Conservation (phyloP, 2,113 vertebrate species). For the Dicerorhinus sumatrensis region DNA sequence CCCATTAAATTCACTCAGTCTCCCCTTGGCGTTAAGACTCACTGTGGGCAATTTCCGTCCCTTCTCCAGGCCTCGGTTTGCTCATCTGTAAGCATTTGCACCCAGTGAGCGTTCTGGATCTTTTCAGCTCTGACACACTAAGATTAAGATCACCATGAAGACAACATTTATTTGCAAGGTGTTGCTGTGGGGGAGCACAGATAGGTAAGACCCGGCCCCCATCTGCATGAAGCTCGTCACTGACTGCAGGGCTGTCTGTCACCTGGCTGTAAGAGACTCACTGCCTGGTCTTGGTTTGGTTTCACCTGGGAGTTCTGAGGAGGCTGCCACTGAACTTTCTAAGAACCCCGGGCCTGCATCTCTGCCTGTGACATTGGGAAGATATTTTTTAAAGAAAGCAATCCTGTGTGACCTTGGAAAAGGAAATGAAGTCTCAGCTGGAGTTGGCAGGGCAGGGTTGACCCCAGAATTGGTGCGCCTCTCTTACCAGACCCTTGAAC, state of each 20-base stretch:
- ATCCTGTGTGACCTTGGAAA: conserved; percentile 35
- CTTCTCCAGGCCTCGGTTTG: neutral
- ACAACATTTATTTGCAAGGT: neutral
- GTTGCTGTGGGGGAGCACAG: neutral
- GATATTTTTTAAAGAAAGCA: conserved; percentile 1
- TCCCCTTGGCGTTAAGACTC: neutral
- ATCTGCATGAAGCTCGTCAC: neutral
- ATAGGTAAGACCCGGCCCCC: neutral
- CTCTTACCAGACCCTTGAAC: neutral
- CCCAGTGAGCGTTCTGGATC: neutral
- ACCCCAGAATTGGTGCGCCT: neutral
- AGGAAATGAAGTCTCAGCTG: conserved; percentile 59
- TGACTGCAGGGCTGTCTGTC: neutral
- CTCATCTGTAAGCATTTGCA: neutral
- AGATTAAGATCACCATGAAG: neutral
- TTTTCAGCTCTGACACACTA: conserved; percentile 11
- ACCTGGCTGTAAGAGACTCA: neutral
- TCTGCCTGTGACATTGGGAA: neutral
- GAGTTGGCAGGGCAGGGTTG: conserved; percentile 6
- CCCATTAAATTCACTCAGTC: neutral
- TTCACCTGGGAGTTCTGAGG: neutral
- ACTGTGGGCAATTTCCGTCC: neutral
- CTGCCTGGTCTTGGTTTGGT: neutral
- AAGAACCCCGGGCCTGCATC: neutral
- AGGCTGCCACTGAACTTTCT: neutral